phyloP scores from a whole-genome alignment of 2,113 vertebrate species.

The Trichechus manatus region DNA sequence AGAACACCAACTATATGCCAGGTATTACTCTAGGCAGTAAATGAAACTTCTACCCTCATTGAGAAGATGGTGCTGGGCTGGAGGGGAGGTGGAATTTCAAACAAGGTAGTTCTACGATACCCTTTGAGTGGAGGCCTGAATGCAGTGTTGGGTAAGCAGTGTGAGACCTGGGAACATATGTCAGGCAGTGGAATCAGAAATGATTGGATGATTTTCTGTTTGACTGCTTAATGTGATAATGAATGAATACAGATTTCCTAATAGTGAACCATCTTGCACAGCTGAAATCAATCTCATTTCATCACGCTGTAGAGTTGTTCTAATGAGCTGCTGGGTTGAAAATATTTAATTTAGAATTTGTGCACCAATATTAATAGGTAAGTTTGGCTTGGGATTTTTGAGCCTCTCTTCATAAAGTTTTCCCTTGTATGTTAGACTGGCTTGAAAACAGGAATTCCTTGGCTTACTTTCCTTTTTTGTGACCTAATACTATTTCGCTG shows the following conservation, averaged over 20 bases:
- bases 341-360: conserved; percentile 17
- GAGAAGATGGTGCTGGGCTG: neutral
- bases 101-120: neutral
- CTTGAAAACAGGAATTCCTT: neutral
- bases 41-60: neutral
- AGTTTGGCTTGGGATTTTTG: neutral
- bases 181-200: neutral
- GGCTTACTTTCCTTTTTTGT: neutral
- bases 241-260: neutral
- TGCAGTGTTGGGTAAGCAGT: neutral
- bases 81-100: neutral
- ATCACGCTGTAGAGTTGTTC: neutral
- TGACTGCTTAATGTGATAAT: conserved; percentile 7
- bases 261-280: neutral
- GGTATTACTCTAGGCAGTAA: neutral
- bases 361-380: neutral
- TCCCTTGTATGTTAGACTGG: neutral
- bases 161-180: neutral
- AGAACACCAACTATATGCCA: neutral
- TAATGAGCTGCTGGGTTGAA: neutral
- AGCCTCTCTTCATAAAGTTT: neutral
- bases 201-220: neutral
- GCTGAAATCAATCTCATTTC: neutral
- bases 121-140: neutral
- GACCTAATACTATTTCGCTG: neutral